Evolutionary conservation across 1,140 invertebrate species (phyloP).

Genomic region (Chionoecetes opilio): DNA sequence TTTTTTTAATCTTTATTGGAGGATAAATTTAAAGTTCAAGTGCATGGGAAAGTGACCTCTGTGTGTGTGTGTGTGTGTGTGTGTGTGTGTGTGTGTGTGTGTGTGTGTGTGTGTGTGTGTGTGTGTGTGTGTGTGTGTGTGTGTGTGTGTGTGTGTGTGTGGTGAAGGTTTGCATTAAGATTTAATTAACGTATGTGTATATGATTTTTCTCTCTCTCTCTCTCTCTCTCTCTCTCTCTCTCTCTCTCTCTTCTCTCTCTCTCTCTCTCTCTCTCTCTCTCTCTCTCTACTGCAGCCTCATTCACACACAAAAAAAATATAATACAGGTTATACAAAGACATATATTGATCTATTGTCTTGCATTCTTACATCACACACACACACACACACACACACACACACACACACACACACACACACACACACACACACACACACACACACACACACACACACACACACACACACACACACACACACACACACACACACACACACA

Average conservation of each 20-base stretch:
- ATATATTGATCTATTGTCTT: slow-evolving; percentile 4
- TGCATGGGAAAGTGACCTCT: neutral
- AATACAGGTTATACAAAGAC: no score
- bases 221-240: slow-evolving; percentile 36
- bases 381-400: neutral
- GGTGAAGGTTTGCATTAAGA: neutral
- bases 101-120: slow-evolving; percentile 48
- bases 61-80: neutral
- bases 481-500: neutral
- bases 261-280: neutral
- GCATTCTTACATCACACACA: neutral
- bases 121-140: slow-evolving; percentile 39
- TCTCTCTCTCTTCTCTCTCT: slow-evolving; percentile 35
- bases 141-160: neutral
- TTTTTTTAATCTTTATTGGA: no score
- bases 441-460: neutral
- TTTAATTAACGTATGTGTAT: neutral
- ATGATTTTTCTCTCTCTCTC: neutral
- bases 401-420: neutral
- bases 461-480: neutral
- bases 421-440: neutral
- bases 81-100: slow-evolving; percentile 10
- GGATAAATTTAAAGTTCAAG: no score
- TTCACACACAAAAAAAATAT: neutral
- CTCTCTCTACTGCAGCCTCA: neutral